Conservation (phyloP, 2,797 vertebrate genomes). For the Spea hammondii region DNA sequence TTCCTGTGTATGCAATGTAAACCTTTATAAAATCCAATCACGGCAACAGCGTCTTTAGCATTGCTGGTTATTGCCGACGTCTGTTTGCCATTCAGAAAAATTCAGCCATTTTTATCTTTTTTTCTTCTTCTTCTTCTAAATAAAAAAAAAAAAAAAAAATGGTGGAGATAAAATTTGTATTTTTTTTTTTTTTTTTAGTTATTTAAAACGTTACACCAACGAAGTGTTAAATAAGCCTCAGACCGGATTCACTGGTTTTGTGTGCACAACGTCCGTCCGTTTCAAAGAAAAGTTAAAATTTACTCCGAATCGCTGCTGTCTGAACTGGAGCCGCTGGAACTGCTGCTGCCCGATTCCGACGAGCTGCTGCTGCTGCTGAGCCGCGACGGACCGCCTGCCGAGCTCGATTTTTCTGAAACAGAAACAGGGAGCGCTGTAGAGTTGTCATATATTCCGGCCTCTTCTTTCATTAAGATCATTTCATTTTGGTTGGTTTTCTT, state of each 20-base stretch:
- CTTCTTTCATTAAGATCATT: too few relatives aligned
- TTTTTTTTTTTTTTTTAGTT: neutral
- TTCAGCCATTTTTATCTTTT: constrained; percentile 33
- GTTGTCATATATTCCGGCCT: too few relatives aligned
- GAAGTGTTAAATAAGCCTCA: constrained; percentile 56
- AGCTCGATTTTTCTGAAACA: constrained; percentile 72
- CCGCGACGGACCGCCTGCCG: constrained; percentile 79
- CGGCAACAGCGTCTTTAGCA: constrained; percentile 14
- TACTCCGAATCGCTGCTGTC: constrained; percentile 91
- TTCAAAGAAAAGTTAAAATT: constrained; percentile 50
- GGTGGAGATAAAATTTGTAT: constrained; percentile 1
- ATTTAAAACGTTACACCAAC: constrained; percentile 58
- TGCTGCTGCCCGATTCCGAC: constrained; percentile 82
- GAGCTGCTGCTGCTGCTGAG: constrained; percentile 87
- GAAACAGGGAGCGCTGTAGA: neutral
- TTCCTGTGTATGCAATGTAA: constrained; percentile 53
- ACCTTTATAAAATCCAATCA: constrained; percentile 59
- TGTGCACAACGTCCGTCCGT: constrained; percentile 19
- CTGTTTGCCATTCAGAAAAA: constrained; percentile 53
- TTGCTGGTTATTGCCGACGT: constrained; percentile 46
- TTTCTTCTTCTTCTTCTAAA: constrained; percentile 59
- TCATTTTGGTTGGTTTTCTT: too few relatives aligned
- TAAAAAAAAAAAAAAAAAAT: constrained; percentile 25
- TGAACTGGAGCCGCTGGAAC: constrained; percentile 81
- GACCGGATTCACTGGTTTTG: constrained; percentile 49